Evolutionary conservation across 2,113 vertebrate species (phyloP).

Genomic region (Microcebus tavaratra): DNA sequence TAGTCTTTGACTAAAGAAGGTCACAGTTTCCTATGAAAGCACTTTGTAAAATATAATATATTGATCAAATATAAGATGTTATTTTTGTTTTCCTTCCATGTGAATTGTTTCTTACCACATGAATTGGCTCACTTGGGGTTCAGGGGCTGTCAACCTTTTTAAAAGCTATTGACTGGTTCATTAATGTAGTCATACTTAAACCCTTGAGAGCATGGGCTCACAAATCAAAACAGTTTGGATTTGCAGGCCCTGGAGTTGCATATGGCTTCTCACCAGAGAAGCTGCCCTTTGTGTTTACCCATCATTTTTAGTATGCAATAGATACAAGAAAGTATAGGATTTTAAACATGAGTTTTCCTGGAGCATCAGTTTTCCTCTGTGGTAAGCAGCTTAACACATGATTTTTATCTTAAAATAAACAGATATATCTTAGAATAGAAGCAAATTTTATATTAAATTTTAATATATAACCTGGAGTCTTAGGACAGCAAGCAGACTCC

Average conservation of each 20-base stretch:
- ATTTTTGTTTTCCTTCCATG: not conserved
- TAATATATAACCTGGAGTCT: not conserved
- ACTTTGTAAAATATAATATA: not conserved
- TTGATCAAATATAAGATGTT: not conserved
- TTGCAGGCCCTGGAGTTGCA: not conserved
- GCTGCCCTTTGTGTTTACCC: not conserved
- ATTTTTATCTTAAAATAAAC: slow-evolving; percentile 1
- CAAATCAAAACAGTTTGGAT: not conserved
- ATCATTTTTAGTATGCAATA: not conserved
- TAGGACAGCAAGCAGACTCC: not conserved
- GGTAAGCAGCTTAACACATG: not conserved
- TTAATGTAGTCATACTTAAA: not conserved
- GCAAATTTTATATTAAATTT: slow-evolving; percentile 12
- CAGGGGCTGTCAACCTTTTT: not conserved
- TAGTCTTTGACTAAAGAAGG: not conserved
- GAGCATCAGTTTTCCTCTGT: not conserved
- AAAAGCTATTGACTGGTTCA: not conserved
- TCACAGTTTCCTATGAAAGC: not conserved
- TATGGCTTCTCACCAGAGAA: not conserved
- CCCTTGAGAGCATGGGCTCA: not conserved
- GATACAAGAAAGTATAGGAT: not conserved
- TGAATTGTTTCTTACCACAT: not conserved
- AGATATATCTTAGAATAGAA: not conserved
- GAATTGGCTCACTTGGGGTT: not conserved
- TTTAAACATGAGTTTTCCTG: slow-evolving; percentile 18